These are phyloP conservation scores for Pseudorhombus dupliciocellatus DNA, from an alignment of 2,113 vertebrate genomes.

Conservation along the genomic window DNA sequence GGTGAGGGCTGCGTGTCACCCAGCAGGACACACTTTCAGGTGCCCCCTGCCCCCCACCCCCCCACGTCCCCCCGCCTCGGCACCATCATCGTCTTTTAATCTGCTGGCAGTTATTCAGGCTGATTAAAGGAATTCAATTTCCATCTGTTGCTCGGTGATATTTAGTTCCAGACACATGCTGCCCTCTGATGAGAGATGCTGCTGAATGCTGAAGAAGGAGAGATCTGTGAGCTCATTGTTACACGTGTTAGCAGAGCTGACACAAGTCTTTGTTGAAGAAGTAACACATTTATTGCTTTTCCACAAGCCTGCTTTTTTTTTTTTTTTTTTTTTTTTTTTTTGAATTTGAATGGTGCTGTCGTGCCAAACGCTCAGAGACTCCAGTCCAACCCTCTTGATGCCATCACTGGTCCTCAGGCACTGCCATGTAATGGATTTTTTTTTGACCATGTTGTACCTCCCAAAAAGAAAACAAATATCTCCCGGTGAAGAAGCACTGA, in stretches of 20 bases:
- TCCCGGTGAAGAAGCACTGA: too few species aligned
- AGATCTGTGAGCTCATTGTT: constrained; percentile 46
- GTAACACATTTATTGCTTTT: constrained; percentile 26
- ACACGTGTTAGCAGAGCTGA: constrained; percentile 49
- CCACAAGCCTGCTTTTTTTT: constrained; percentile 8
- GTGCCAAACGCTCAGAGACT: constrained; percentile 44
- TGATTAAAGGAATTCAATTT: constrained; percentile 70
- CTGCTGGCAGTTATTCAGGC: constrained; percentile 43
- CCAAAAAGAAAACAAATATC: too few species aligned
- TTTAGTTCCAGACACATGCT: constrained; percentile 60
- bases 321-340: constrained; percentile 40
- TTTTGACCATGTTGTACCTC: not conserved
- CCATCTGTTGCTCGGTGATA: constrained; percentile 64
- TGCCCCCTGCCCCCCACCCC: not conserved
- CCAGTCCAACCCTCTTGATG: constrained; percentile 10
- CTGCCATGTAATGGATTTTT: not conserved
- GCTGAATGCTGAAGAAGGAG: constrained; percentile 39
- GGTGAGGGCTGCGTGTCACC: constrained; percentile 18
- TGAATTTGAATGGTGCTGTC: constrained; percentile 57
- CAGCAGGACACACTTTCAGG: constrained; percentile 4
- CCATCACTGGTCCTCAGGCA: constrained; percentile 23
- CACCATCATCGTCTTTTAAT: constrained; percentile 29
- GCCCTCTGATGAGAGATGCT: constrained; percentile 55
- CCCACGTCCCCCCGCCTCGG: not conserved
- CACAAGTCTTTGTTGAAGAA: constrained; percentile 29